phyloP scores from a whole-genome alignment of 2,797 vertebrate species.

The Oreonectes daqikongensis region DNA sequence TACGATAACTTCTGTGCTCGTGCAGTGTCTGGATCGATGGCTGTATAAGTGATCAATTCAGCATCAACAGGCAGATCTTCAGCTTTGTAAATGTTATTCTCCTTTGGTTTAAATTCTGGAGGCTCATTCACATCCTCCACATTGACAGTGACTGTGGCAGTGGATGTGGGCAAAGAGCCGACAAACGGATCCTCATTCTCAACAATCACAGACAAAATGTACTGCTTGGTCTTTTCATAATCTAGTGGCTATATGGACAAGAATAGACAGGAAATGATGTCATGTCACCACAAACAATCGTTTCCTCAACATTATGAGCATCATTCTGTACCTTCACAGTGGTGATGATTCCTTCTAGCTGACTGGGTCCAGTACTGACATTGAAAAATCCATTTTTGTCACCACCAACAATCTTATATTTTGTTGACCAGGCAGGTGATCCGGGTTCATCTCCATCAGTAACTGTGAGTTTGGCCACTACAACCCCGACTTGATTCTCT shows the following conservation, averaged over 20 bases:
- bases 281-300: not conserved
- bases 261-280: not conserved
- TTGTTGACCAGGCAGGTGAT: conserved; percentile 75
- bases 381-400: conserved; percentile 67
- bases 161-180: conserved; percentile 69
- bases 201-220: conserved; percentile 77
- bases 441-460: conserved; percentile 77
- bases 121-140: conserved; percentile 81
- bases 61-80: conserved; percentile 69
- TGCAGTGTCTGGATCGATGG: conserved; percentile 83
- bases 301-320: not conserved
- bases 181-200: conserved; percentile 81
- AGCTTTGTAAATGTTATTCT: conserved; percentile 61
- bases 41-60: conserved; percentile 70
- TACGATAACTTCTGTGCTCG: conserved; percentile 83
- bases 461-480: conserved; percentile 71
- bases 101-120: conserved; percentile 74
- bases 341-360: conserved; percentile 77
- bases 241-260: conserved; percentile 76
- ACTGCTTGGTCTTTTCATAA: conserved; percentile 77
- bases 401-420: conserved; percentile 63
- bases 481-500: conserved; percentile 74
- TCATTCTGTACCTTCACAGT: conserved; percentile 71
- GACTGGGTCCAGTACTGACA: conserved; percentile 68
- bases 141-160: conserved; percentile 78